Base-by-base conservation (phyloP, 2,113 vertebrate genomes). In the Vicugna pacos region DNA sequence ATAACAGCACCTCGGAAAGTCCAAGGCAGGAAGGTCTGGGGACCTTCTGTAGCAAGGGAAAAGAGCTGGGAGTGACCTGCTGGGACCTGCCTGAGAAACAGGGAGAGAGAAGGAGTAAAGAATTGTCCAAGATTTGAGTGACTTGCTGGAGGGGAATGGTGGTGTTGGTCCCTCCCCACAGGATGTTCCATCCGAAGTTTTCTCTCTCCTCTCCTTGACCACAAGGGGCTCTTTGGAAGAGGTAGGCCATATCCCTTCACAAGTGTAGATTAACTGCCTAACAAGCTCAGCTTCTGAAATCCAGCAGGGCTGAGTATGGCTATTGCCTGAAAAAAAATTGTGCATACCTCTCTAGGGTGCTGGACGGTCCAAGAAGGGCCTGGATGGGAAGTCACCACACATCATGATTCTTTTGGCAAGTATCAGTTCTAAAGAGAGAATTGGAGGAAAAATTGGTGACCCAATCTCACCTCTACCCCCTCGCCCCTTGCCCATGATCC, bases 1-100 rank as follows among this genome's bases (percentile, higher is more conserved):
- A 98, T 98, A 98, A 97, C 98, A 98, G 90, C 77, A 97, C 97
- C 97, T 98, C 93, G 93, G 97, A 98, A 98, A 97, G 91, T 94
- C 95, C 89, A 87, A 93, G 73, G 15, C 86, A 96, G 93, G 65
- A 32, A 46, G 52, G 52, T 94, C 67, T 26, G 84, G 80, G 77
- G 94, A 97, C 96, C 93, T 95, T 91, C 87, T 75, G 87, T 91
- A 83, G 91, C 77, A 20, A 19, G 46, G 42, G 82, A 30, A 87
- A 73, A 80, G 82, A 89, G 65, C n/a, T 93, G 75, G 58, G 89
- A 75, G 77, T 58, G 91, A 35, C 75, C 95, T 95, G 52, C 83
- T 92, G 76, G 48, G 48, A 69, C 73, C 26, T 64, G 75, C 42
- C 84, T 97, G 85, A 91, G 73, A 95, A 95, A 81, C 8, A 85